Evolutionary conservation across 2,888 invertebrate genomes (phyloP).

Genomic region (Heliconius aoede): DNA sequence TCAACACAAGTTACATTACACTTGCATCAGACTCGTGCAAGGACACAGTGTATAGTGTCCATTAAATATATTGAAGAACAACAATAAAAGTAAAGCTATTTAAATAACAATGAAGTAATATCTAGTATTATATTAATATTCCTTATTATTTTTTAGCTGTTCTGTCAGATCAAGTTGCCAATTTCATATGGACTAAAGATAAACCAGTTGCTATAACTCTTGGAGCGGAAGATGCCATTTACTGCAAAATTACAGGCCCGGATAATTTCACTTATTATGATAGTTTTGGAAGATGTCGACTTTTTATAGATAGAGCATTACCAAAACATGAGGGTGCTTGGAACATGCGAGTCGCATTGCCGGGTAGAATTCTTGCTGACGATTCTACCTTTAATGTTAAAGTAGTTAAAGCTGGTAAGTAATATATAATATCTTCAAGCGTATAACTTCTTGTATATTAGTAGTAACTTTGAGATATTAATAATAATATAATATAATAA

Average conservation of each 20-base stretch:
- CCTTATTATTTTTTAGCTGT: constrained; percentile 1
- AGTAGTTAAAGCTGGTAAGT: constrained; percentile 58
- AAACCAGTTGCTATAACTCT: constrained; percentile 54
- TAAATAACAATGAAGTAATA: too few species aligned
- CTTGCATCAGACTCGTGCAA: too few species aligned
- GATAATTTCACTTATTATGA: constrained; percentile 56
- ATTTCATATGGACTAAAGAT: constrained; percentile 52
- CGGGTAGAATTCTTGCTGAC: constrained; percentile 59
- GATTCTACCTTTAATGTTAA: constrained; percentile 53
- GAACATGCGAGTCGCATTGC: constrained; percentile 58
- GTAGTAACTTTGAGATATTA: too few species aligned
- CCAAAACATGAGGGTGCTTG: constrained; percentile 62
- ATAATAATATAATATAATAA: too few species aligned
- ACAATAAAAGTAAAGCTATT: too few species aligned
- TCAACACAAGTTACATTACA: too few species aligned
- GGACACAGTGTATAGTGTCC: too few species aligned
- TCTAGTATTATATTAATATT: too few species aligned
- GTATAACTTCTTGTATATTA: too few species aligned
- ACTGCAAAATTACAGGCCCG: constrained; percentile 63
- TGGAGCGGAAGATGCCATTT: constrained; percentile 65
- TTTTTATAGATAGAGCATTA: constrained; percentile 59
- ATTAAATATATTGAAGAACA: too few species aligned
- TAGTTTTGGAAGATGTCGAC: constrained; percentile 64
- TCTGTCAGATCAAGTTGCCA: not conserved
- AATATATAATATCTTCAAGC: not conserved